A percentile compares a stretch with the other conserved stretches of the same genome.
Conservation (phyloP, 2,113 vertebrate genomes). For the Hippolais icterina region DNA sequence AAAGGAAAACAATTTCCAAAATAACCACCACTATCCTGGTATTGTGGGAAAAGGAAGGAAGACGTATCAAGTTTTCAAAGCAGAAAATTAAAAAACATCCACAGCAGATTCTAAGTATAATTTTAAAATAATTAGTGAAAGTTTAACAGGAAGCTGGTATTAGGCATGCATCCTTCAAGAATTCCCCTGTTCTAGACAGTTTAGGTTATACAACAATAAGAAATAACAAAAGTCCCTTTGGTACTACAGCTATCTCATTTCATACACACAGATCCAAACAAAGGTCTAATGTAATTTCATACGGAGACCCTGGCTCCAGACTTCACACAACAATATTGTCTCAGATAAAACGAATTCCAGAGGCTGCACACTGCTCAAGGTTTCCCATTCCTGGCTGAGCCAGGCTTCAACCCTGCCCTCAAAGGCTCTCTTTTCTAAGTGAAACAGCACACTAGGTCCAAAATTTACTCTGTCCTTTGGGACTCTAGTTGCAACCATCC, state of each 20-base stretch:
- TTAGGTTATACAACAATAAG: not conserved
- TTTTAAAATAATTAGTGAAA: slow-evolving; percentile 3
- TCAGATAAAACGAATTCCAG: slow-evolving; percentile 17
- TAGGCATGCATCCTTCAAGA: not conserved
- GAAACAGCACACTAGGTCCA: not conserved
- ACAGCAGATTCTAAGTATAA: not conserved
- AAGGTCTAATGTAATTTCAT: not conserved
- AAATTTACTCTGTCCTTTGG: not conserved
- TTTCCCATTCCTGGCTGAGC: not conserved
- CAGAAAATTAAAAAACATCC: not conserved
- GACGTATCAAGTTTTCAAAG: not conserved
- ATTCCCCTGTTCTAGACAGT: not conserved
- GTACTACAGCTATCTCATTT: not conserved
- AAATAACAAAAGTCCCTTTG: not conserved
- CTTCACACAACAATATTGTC: not conserved
- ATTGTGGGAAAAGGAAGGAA: slow-evolving; percentile 7
- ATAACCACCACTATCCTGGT: not conserved
- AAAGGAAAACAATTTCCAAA: slow-evolving; percentile 7
- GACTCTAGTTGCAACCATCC: not conserved
- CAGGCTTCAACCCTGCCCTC: not conserved
- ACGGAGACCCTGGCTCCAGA: not conserved
- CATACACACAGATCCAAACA: not conserved
- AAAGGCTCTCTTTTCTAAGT: not conserved
- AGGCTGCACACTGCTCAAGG: not conserved
- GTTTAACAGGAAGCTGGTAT: not conserved